Evolutionary conservation across 2,113 vertebrate genomes (phyloP).

Genomic region (Circaetus cinerascens): DNA sequence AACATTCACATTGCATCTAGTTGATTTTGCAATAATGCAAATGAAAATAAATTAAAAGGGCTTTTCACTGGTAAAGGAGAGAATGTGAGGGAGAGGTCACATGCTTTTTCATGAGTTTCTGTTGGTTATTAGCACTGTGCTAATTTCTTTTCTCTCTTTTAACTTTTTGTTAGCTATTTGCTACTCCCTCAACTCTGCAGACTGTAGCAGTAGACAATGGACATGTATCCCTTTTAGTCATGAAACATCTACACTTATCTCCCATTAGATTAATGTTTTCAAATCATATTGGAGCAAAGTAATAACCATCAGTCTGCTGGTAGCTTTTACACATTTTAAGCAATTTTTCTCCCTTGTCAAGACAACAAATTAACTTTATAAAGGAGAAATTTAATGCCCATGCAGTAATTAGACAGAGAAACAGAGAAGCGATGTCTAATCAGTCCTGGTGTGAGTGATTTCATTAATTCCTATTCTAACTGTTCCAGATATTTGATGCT

Average conservation of each 20-base stretch:
- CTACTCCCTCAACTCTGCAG: not conserved
- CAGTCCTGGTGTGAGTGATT: not conserved
- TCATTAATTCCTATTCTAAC: not conserved
- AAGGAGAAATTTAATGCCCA: constrained; percentile 35
- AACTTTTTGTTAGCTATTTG: not conserved
- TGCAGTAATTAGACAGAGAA: constrained; percentile 11
- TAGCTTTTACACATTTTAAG: not conserved
- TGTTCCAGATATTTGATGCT: not conserved
- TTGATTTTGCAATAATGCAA: not conserved
- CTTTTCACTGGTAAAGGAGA: not conserved
- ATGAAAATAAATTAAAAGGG: not conserved
- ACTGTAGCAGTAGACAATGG: not conserved
- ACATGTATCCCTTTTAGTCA: not conserved
- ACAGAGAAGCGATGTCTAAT: constrained; percentile 10
- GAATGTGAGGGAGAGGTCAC: not conserved
- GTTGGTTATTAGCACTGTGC: not conserved
- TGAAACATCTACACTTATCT: not conserved
- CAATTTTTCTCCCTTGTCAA: constrained; percentile 20
- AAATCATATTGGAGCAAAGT: not conserved
- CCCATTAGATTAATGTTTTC: constrained; percentile 19
- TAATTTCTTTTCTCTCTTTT: not conserved
- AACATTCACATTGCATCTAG: not conserved
- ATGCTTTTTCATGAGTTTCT: not conserved
- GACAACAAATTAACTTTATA: constrained; percentile 17
- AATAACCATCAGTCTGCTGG: not conserved